Percentiles rank a stretch among this genome's conserved stretches.
These are phyloP conservation scores for Leptopilina drosophilae DNA, from an alignment of 2,888 invertebrate species.

Conservation along the genomic window DNA sequence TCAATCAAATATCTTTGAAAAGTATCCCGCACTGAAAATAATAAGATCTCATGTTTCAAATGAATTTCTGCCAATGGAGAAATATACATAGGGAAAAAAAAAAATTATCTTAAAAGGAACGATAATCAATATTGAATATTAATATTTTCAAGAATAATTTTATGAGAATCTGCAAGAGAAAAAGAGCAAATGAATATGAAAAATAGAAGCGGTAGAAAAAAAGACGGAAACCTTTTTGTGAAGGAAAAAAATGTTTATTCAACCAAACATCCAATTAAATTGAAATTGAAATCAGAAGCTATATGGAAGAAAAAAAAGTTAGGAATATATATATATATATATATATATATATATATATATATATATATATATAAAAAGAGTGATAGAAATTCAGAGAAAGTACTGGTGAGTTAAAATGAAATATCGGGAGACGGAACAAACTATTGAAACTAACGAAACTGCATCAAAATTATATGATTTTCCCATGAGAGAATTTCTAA, in stretches of 20 bases:
- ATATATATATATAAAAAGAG: background rate
- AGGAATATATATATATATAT: no score
- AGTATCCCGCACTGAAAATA: no score
- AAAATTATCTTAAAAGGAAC: no score
- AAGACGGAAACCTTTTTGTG: constrained; percentile 4
- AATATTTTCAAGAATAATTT: no score
- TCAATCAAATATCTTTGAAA: no score
- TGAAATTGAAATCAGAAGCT: background rate
- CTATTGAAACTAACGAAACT: constrained; percentile 50
- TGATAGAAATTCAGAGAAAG: background rate
- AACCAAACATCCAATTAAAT: constrained; percentile 13
- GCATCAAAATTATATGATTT: constrained; percentile 64
- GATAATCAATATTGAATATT: no score
- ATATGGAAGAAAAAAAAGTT: background rate
- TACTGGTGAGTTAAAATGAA: constrained; percentile 3
- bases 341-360: background rate
- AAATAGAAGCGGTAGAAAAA: constrained; percentile 2
- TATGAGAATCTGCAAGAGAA: no score
- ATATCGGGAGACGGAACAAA: constrained; percentile 36
- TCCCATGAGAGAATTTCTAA: constrained; percentile 60
- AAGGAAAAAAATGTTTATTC: background rate
- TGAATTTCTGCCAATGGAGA: no score
- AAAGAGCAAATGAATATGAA: background rate
- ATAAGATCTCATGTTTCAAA: no score
- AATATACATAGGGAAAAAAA: no score